Evolutionary conservation across 2,888 invertebrate species (phyloP).

Genomic region (Desoria tigrina): DNA sequence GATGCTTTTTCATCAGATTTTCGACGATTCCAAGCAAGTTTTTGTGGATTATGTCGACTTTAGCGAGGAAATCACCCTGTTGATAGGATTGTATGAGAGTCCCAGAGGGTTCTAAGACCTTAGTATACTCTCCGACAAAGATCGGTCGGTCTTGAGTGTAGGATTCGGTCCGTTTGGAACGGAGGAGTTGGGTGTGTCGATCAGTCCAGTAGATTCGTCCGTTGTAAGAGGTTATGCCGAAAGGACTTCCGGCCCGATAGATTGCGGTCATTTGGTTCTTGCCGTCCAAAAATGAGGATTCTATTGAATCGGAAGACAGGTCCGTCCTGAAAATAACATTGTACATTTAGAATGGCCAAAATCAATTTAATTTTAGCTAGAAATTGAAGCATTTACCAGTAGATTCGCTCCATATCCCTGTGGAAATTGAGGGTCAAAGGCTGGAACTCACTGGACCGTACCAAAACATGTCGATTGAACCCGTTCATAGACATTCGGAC

Average conservation of each 20-base stretch:
- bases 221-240: conserved; percentile 40
- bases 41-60: conserved; percentile 39
- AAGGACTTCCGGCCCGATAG: conserved; percentile 33
- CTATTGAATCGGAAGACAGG: conserved; percentile 37
- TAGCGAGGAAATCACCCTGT: conserved; percentile 42
- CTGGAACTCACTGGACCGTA: conserved; percentile 58
- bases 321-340: conserved; percentile 44
- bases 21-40: conserved; percentile 32
- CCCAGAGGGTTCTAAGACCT: not conserved
- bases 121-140: conserved; percentile 31
- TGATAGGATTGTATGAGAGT: conserved; percentile 1
- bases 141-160: conserved; percentile 24
- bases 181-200: conserved; percentile 39
- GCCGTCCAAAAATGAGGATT: conserved; percentile 41
- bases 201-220: conserved; percentile 50
- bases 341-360: not conserved
- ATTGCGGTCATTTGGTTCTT: conserved; percentile 18
- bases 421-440: conserved; percentile 64
- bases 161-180: conserved; percentile 16
- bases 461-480: conserved; percentile 58
- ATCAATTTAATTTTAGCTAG: not conserved
- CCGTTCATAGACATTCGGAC: conserved; percentile 72
- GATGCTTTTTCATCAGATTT: conserved; percentile 37
- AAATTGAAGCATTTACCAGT: conserved; percentile 60
- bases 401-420: conserved; percentile 63